phyloP scores from a whole-genome alignment of 2,888 invertebrate genomes.

The Chrysina gloriosa region DNA sequence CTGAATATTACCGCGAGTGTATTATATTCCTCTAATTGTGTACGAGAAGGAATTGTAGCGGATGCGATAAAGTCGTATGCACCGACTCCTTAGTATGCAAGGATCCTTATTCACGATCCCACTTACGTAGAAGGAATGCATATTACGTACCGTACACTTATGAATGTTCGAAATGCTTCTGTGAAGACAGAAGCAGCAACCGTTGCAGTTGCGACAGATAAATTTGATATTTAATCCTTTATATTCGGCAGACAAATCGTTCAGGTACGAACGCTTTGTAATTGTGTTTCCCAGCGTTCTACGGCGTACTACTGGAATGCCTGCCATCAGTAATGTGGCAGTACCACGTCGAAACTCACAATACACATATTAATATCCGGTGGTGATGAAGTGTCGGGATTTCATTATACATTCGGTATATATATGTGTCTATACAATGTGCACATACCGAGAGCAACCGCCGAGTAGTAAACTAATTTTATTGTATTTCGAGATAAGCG shows the following conservation, averaged over 20 bases:
- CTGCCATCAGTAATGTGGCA: not conserved
- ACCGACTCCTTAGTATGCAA: not conserved
- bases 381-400: slow-evolving; percentile 12
- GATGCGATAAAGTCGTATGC: slow-evolving; percentile 7
- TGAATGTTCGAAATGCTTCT: no score
- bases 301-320: not conserved
- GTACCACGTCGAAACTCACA: not conserved
- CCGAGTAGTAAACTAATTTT: slow-evolving; percentile 3
- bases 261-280: slow-evolving; percentile 17
- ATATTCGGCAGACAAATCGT: not conserved
- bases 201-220: not conserved
- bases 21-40: not conserved
- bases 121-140: slow-evolving; percentile 5
- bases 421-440: not conserved
- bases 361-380: slow-evolving; percentile 14
- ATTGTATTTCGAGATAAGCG: slow-evolving; percentile 1
- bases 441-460: not conserved
- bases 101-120: not conserved
- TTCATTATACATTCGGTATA: slow-evolving; percentile 1
- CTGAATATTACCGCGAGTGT: not conserved
- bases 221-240: slow-evolving; percentile 18
- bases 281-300: not conserved
- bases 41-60: not conserved
- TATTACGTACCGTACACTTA: not conserved
- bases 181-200: not conserved